Conservation (phyloP, 2,888 invertebrate species). For the Drymonia ruficornis region DNA sequence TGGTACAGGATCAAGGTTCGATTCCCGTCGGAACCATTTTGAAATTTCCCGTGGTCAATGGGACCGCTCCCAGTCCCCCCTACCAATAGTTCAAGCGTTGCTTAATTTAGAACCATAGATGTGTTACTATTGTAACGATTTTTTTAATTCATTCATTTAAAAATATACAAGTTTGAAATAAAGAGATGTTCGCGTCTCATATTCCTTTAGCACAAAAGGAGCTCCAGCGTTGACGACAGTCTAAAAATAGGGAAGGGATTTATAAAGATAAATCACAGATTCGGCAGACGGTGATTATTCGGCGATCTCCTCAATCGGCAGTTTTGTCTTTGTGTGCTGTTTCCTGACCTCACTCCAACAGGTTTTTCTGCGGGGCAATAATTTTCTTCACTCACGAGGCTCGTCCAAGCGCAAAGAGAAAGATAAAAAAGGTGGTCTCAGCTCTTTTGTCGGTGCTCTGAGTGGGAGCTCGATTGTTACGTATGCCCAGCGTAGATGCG, state of each 20-base stretch:
- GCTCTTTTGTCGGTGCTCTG: slow-evolving; percentile 62
- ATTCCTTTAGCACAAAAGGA: not conserved
- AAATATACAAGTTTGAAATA: not conserved
- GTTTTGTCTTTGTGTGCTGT: slow-evolving; percentile 62
- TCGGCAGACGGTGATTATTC: slow-evolving; percentile 46
- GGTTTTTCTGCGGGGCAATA: slow-evolving; percentile 67
- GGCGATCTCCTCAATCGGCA: slow-evolving; percentile 53
- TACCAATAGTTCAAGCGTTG: no score
- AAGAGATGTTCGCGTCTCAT: not conserved
- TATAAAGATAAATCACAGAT: slow-evolving; percentile 32
- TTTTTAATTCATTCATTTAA: no score
- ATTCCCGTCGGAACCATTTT: no score
- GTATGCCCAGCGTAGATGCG: slow-evolving; percentile 29
- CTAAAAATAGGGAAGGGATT: slow-evolving; percentile 10
- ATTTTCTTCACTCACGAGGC: slow-evolving; percentile 66
- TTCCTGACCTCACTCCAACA: slow-evolving; percentile 61
- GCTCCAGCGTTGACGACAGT: not conserved
- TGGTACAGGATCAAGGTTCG: no score
- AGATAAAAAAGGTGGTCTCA: slow-evolving; percentile 74
- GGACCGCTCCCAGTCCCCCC: no score
- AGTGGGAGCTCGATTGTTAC: slow-evolving; percentile 43
- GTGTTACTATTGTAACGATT: no score
- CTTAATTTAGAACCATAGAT: no score
- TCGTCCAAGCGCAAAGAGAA: slow-evolving; percentile 70
- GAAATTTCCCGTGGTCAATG: no score